Percentiles rank a stretch among this genome's conserved stretches.
Conservation (phyloP, 2,113 vertebrate species). For the Barnardius zonarius region DNA sequence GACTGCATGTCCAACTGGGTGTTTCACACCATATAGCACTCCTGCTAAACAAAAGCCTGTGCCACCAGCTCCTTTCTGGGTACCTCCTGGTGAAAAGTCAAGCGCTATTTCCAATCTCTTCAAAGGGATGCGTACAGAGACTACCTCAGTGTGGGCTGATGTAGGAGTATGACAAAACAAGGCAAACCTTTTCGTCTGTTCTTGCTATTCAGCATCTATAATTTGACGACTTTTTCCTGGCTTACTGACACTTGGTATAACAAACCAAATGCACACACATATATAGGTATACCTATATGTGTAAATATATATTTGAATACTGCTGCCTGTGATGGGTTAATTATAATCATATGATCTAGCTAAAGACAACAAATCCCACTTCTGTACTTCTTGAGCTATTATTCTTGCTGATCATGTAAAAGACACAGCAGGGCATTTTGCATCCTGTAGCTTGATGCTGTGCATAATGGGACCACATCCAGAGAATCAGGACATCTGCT, state of each 20-base stretch:
- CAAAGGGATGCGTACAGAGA: not conserved
- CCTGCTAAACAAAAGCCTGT: not conserved
- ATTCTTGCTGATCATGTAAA: slow-evolving; percentile 11
- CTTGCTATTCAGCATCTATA: not conserved
- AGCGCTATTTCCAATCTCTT: not conserved
- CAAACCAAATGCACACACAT: not conserved
- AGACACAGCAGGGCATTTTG: slow-evolving; percentile 25
- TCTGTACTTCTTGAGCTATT: not conserved
- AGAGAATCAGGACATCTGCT: slow-evolving; percentile 54
- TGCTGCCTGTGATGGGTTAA: not conserved
- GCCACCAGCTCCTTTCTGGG: not conserved
- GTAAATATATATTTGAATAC: not conserved
- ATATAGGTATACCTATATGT: not conserved
- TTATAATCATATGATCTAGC: not conserved
- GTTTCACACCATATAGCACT: not conserved
- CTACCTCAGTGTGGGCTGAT: not conserved
- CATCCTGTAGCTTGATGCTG: slow-evolving; percentile 6
- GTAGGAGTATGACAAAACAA: not conserved
- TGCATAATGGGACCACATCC: slow-evolving; percentile 37
- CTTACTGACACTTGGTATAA: not conserved
- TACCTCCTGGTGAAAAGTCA: not conserved
- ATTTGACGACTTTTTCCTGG: not conserved
- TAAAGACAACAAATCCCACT: not conserved
- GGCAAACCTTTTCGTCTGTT: not conserved
- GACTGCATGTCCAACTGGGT: not conserved